phyloP scores from a whole-genome alignment of 2,888 invertebrate species.

The Mantis religiosa region DNA sequence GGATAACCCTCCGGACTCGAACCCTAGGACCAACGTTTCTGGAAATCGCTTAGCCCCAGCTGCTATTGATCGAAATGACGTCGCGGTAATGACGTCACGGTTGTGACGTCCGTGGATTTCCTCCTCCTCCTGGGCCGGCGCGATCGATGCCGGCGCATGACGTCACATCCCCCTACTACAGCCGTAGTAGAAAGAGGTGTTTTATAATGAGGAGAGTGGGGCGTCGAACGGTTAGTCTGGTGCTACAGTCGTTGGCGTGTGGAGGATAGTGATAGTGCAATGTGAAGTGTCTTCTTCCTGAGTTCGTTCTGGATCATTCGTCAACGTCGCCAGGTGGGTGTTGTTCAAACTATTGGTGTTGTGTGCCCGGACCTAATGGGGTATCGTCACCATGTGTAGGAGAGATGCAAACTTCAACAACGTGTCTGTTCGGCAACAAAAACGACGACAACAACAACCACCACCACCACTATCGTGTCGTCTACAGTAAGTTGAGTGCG shows the following conservation, averaged over 20 bases:
- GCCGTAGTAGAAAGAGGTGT: conserved; percentile 19
- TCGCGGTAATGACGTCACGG: background rate
- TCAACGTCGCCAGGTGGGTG: conserved; percentile 24
- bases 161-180: background rate
- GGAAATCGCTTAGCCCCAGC: background rate
- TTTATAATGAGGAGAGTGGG: conserved; percentile 32
- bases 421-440: conserved; percentile 7
- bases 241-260: conserved; percentile 22
- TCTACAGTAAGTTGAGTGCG: conserved; percentile 12
- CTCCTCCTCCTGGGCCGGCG: background rate
- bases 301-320: conserved; percentile 22
- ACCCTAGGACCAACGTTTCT: background rate
- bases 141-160: background rate
- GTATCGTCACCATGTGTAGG: conserved; percentile 15
- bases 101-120: background rate
- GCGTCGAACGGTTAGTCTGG: conserved; percentile 27
- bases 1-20: background rate
- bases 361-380: background rate
- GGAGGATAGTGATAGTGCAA: background rate
- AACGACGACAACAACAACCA: conserved; percentile 20
- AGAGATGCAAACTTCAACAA: conserved; percentile 22
- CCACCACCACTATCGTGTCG: background rate
- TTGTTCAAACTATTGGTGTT: background rate
- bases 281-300: conserved; percentile 12
- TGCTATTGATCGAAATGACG: background rate